Percentiles rank a stretch among this genome's conserved stretches.
Conservation (phyloP, 2,113 vertebrate genomes). For the Caretta caretta region DNA sequence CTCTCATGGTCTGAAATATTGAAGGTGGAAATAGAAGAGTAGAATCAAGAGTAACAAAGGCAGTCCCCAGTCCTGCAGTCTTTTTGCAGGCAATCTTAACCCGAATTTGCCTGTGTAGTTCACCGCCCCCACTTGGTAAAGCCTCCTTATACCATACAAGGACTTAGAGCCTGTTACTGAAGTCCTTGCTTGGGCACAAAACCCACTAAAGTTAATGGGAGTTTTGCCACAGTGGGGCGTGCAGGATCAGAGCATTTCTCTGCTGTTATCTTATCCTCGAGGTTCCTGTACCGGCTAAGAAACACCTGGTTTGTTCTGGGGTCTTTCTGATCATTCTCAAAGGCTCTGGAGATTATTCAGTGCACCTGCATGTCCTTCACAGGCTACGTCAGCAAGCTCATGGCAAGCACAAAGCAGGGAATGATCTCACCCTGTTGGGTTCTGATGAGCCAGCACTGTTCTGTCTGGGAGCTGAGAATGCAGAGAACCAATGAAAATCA, state of each 20-base stretch:
- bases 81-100: neutral
- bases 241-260: neutral
- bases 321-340: neutral
- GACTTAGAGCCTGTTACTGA: neutral
- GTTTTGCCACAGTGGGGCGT: neutral
- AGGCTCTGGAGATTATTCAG: neutral
- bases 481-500: neutral
- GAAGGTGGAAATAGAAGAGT: neutral
- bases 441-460: accelerated
- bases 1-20: neutral
- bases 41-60: neutral
- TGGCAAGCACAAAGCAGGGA: neutral
- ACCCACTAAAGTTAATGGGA: neutral
- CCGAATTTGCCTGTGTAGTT: neutral
- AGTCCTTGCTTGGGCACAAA: neutral
- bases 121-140: neutral
- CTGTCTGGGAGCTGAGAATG: neutral
- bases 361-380: neutral
- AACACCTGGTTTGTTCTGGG: neutral
- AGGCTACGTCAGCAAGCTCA: neutral
- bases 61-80: neutral
- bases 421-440: neutral
- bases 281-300: neutral
- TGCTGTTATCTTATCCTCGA: neutral
- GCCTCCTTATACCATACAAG: neutral